A percentile compares a stretch with the other conserved stretches of the same genome.
phyloP scores from a whole-genome alignment of 2,113 vertebrate genomes.

The Cololabis saira region DNA sequence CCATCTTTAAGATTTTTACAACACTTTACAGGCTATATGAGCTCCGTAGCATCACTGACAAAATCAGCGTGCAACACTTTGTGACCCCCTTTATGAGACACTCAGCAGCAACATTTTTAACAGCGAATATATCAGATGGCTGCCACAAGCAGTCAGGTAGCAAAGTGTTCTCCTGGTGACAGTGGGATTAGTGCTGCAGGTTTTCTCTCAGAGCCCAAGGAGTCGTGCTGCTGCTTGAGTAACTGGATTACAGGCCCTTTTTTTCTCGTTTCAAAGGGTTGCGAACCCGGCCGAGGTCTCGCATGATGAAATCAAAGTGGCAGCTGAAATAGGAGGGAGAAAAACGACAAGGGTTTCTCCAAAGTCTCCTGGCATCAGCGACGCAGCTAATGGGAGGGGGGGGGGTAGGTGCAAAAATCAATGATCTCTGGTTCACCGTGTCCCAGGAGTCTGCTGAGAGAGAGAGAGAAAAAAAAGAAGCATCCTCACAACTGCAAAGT shows the following conservation, averaged over 20 bases:
- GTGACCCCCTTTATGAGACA: slow-evolving; percentile 42
- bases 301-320: slow-evolving; percentile 99
- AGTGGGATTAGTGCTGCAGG: slow-evolving; percentile 85
- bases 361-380: slow-evolving; percentile 81
- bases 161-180: slow-evolving; percentile 79
- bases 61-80: slow-evolving; percentile 46
- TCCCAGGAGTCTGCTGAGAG: slow-evolving; percentile 17
- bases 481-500: background rate
- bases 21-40: slow-evolving; percentile 18
- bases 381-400: slow-evolving; percentile 67
- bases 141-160: slow-evolving; percentile 78
- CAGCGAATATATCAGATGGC: slow-evolving; percentile 68
- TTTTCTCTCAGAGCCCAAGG: slow-evolving; percentile 85
- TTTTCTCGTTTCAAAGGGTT: slow-evolving; percentile 96
- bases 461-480: background rate
- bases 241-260: slow-evolving; percentile 94
- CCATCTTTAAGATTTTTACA: slow-evolving; percentile 30
- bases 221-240: slow-evolving; percentile 86
- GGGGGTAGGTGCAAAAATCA: slow-evolving; percentile 60
- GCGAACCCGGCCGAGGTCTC: slow-evolving; percentile 94
- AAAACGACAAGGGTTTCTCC: slow-evolving; percentile 86
- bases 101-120: slow-evolving; percentile 57
- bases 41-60: slow-evolving; percentile 26
- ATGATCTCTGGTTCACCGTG: slow-evolving; percentile 54
- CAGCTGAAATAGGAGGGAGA: slow-evolving; percentile 88